phyloP scores from a whole-genome alignment of 2,797 vertebrate species.

The Odontamblyopus lacepedii region DNA sequence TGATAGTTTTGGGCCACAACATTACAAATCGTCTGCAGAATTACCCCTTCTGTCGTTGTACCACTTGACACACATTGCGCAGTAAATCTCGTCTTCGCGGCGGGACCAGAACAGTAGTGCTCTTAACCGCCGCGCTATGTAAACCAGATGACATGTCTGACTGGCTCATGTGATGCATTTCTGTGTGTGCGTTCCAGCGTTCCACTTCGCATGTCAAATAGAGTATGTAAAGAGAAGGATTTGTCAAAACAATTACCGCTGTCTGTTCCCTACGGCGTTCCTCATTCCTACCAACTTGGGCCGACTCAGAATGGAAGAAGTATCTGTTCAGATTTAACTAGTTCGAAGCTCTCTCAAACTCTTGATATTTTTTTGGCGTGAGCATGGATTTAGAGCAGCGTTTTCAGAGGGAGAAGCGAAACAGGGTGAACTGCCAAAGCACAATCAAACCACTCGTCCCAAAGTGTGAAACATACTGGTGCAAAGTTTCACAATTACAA shows the following conservation, averaged over 20 bases:
- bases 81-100: neutral
- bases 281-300: slow-evolving; percentile 45
- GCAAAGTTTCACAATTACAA: no score
- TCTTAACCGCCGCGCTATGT: neutral
- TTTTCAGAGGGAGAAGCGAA: no score
- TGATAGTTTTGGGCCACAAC: neutral
- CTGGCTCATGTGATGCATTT: slow-evolving; percentile 18
- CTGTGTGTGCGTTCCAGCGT: slow-evolving; percentile 10
- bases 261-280: slow-evolving; percentile 19
- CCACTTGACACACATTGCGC: neutral
- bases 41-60: neutral
- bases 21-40: no score
- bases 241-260: slow-evolving; percentile 16
- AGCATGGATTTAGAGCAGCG: no score
- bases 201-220: slow-evolving; percentile 25
- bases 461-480: no score
- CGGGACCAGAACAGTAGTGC: slow-evolving; percentile 5
- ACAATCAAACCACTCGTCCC: no score
- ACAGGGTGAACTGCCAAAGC: no score
- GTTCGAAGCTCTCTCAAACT: neutral
- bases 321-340: neutral
- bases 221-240: slow-evolving; percentile 27
- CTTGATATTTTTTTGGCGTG: neutral
- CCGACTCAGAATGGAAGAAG: neutral
- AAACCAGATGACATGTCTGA: slow-evolving; percentile 9